Evolutionary conservation across 1,140 invertebrate species (phyloP).

Genomic region (Caenorhabditis briggsae): DNA sequence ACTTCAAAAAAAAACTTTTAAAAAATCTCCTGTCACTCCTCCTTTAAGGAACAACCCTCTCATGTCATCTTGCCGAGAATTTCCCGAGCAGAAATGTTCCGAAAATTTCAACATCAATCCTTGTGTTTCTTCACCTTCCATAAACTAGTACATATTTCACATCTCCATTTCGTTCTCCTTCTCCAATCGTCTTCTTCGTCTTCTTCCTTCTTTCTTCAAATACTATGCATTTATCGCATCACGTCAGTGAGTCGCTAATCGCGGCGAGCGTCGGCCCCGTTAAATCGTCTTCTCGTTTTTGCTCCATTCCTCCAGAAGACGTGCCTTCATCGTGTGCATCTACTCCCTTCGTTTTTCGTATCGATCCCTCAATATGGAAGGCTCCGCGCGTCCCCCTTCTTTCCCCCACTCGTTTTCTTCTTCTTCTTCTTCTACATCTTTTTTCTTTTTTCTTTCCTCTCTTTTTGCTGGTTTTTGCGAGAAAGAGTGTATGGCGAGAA

Average conservation of each 20-base stretch:
- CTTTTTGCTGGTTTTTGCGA: conserved; percentile 26
- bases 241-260: conserved; percentile 48
- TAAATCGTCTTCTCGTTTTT: conserved; percentile 54
- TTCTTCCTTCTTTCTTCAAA: conserved; percentile 15
- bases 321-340: not conserved
- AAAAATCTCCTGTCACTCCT: no score
- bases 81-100: no score
- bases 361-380: conserved; percentile 43
- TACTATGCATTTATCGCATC: conserved; percentile 54
- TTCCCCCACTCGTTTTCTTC: conserved; percentile 45
- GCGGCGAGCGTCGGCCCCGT: conserved; percentile 30
- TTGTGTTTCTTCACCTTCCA: not conserved
- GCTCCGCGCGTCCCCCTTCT: conserved; percentile 10
- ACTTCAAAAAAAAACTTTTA: no score
- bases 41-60: no score
- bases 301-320: conserved; percentile 47
- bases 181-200: no score
- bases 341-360: conserved; percentile 13
- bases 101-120: not conserved
- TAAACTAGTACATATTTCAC: not conserved
- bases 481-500: conserved; percentile 48
- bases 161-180: not conserved
- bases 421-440: not conserved
- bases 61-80: not conserved
- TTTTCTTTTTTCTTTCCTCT: not conserved